A percentile compares a stretch with the other conserved stretches of the same genome.
phyloP scores from a whole-genome alignment of 2,888 invertebrate species.

The Eueremaeus valkanovi region DNA sequence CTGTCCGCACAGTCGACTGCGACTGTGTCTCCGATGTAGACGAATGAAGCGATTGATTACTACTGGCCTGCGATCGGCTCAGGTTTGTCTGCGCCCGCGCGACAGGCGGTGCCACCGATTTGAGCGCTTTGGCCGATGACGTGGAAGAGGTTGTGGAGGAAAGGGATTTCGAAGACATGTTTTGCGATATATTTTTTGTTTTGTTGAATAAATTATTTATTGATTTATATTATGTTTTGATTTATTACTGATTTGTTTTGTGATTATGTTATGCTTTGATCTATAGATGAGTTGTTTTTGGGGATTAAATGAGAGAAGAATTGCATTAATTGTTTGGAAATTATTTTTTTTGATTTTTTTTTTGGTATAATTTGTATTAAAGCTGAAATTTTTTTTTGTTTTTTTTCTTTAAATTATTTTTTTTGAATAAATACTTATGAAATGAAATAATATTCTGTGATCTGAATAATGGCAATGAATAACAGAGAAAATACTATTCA shows the following conservation, averaged over 20 bases:
- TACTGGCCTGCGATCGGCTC: background rate
- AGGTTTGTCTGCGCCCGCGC: background rate
- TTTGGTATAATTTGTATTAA: too few relatives aligned
- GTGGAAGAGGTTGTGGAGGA: background rate
- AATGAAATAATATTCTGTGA: too few relatives aligned
- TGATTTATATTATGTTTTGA: background rate
- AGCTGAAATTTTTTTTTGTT: too few relatives aligned
- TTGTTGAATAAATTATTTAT: background rate
- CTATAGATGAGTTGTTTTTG: background rate
- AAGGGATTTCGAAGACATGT: background rate
- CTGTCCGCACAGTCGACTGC: constrained; percentile 10
- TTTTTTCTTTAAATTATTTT: too few relatives aligned
- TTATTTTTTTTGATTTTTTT: too few relatives aligned
- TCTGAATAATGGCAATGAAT: background rate
- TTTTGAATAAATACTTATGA: too few relatives aligned
- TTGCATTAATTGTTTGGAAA: background rate
- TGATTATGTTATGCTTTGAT: background rate
- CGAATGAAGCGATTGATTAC: background rate
- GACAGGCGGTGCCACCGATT: background rate
- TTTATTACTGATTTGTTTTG: background rate
- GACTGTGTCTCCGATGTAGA: constrained; percentile 9
- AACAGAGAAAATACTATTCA: too few relatives aligned
- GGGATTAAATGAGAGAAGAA: background rate
- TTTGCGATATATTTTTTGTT: background rate
- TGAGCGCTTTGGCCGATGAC: background rate